Conservation (phyloP, 2,888 invertebrate genomes). For the Pristionchus japonicus region DNA sequence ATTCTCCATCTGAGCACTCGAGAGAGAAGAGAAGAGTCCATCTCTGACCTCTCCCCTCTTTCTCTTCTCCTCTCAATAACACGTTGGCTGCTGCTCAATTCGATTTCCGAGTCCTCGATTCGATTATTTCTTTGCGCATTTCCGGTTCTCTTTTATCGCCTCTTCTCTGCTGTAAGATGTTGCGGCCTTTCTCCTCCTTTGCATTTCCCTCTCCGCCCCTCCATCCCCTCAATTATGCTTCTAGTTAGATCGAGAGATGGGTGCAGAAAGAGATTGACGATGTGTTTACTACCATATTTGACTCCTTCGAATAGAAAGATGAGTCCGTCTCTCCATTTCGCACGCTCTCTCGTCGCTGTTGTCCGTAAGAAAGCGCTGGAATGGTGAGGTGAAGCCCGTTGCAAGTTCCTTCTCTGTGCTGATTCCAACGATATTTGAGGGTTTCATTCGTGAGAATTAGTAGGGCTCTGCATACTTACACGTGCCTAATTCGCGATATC, state of each 20-base stretch:
- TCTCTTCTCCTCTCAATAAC: background rate
- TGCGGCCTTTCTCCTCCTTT: background rate
- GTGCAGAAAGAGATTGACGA: background rate
- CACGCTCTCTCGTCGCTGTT: background rate
- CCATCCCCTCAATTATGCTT: background rate
- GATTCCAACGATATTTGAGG: background rate
- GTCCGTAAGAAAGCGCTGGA: too few relatives aligned
- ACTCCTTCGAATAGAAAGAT: background rate
- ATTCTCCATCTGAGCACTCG: background rate
- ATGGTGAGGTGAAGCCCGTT: too few relatives aligned
- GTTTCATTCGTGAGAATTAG: background rate
- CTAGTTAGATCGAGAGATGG: background rate
- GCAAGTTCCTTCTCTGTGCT: background rate
- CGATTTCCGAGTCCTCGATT: background rate
- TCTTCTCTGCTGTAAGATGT: background rate
- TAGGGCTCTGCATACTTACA: background rate
- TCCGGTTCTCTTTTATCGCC: background rate
- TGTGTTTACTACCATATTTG: background rate
- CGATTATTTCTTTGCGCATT: background rate
- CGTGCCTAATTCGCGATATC: background rate
- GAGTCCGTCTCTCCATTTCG: background rate
- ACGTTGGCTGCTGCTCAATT: background rate
- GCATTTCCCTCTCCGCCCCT: background rate
- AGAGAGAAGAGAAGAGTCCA: background rate
- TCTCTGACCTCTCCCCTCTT: background rate